Percentiles rank a stretch among this genome's conserved stretches.
Evolutionary conservation across 2,888 invertebrate species (phyloP).

Genomic region (Hymenopus coronatus): DNA sequence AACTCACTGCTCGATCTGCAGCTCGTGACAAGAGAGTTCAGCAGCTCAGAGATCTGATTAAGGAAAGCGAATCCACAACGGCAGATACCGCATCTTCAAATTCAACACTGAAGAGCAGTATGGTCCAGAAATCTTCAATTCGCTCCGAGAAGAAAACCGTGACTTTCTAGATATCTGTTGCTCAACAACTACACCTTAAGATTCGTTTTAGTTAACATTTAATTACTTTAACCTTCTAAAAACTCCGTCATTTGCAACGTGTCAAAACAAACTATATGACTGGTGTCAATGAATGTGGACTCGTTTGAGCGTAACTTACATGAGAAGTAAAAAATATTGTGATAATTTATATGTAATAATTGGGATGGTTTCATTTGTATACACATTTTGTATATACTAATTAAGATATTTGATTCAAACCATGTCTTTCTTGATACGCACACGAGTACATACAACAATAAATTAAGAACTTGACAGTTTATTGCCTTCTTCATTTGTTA

Average conservation of each 20-base stretch:
- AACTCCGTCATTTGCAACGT: not conserved
- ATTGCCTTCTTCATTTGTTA: not conserved
- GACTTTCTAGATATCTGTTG: conserved; percentile 40
- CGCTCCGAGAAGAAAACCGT: conserved; percentile 46
- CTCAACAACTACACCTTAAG: not conserved
- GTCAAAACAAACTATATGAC: not conserved
- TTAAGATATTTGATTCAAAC: not conserved
- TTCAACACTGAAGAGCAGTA: not conserved
- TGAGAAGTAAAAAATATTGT: not conserved
- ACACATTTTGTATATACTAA: not conserved
- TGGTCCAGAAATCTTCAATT: conserved; percentile 38
- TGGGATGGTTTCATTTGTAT: not conserved
- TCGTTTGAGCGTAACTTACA: not conserved
- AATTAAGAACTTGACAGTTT: not conserved
- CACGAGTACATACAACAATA: not conserved
- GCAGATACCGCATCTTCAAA: conserved; percentile 41
- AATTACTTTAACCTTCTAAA: not conserved
- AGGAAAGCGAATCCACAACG: conserved; percentile 53
- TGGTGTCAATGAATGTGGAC: not conserved
- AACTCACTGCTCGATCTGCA: conserved; percentile 64
- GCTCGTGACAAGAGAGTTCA: conserved; percentile 70
- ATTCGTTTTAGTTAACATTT: not conserved
- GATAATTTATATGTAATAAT: not conserved
- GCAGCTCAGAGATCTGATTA: conserved; percentile 65
- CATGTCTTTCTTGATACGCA: not conserved